Evolutionary conservation across 2,888 invertebrate species (phyloP).

Genomic region (Philopedon plagiatum): DNA sequence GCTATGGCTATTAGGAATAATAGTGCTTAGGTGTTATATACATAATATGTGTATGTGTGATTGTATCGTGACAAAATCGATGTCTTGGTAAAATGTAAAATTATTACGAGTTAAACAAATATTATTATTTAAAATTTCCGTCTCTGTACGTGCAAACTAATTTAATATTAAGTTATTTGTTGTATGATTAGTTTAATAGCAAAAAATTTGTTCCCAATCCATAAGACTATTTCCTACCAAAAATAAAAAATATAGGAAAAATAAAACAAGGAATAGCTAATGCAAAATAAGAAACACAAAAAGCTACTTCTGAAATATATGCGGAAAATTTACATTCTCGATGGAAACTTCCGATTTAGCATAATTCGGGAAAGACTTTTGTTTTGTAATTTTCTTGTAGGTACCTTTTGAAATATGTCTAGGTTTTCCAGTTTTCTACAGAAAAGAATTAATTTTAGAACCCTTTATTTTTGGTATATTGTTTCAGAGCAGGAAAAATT

Average conservation of each 20-base stretch:
- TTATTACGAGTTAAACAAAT: too few relatives aligned
- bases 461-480: too few relatives aligned
- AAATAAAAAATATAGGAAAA: background rate
- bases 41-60: too few relatives aligned
- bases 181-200: too few relatives aligned
- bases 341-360: slow-evolving; percentile 12
- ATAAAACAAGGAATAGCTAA: slow-evolving; percentile 6
- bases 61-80: too few relatives aligned
- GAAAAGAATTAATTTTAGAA: background rate
- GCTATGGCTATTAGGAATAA: too few relatives aligned
- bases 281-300: slow-evolving; percentile 10
- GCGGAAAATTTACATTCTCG: slow-evolving; percentile 7
- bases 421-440: background rate
- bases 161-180: too few relatives aligned
- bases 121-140: too few relatives aligned
- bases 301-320: background rate
- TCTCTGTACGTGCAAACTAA: too few relatives aligned
- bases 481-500: too few relatives aligned
- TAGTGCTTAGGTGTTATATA: too few relatives aligned
- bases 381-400: slow-evolving; percentile 15
- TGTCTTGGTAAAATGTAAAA: too few relatives aligned
- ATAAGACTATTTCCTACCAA: background rate
- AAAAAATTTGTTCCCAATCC: background rate
- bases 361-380: slow-evolving; percentile 12
- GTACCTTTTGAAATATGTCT: slow-evolving; percentile 1